Conservation (phyloP, 2,888 invertebrate species). For the Chrysolina oricalcia region DNA sequence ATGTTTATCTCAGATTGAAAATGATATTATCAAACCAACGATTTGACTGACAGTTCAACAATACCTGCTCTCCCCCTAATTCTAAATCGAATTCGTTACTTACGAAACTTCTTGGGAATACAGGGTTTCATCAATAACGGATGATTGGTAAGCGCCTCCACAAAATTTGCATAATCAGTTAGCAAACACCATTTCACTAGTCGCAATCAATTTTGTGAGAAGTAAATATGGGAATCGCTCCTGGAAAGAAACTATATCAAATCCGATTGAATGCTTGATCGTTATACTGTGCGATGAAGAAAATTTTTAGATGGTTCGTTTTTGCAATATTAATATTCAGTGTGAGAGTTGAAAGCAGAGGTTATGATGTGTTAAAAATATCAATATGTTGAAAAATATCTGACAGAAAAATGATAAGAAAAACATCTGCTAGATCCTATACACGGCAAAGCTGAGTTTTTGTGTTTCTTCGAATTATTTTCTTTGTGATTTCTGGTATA, state of each 20-base stretch:
- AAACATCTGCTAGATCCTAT: too few species aligned
- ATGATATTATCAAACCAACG: background rate
- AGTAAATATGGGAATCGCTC: background rate
- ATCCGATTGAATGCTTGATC: background rate
- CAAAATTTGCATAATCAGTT: slow-evolving; percentile 2
- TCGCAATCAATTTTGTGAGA: background rate
- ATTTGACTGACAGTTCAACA: background rate
- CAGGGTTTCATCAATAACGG: slow-evolving; percentile 7
- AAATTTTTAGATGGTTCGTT: background rate
- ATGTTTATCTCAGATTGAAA: too few species aligned
- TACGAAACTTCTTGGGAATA: background rate
- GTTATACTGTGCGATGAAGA: background rate
- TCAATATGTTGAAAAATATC: too few species aligned
- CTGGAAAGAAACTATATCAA: background rate
- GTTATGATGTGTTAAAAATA: too few species aligned
- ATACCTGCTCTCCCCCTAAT: background rate
- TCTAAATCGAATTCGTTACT: slow-evolving; percentile 2
- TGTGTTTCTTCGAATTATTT: too few species aligned
- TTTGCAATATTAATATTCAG: too few species aligned
- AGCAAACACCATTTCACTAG: background rate
- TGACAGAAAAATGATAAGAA: too few species aligned
- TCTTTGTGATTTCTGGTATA: too few species aligned
- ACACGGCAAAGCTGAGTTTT: too few species aligned
- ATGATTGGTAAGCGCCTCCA: background rate
- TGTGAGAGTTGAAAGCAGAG: too few species aligned